Evolutionary conservation across 2,797 vertebrate species (phyloP), one percentile per base, ranked within the genome.

Genomic region (Eremophila alpestris): DNA sequence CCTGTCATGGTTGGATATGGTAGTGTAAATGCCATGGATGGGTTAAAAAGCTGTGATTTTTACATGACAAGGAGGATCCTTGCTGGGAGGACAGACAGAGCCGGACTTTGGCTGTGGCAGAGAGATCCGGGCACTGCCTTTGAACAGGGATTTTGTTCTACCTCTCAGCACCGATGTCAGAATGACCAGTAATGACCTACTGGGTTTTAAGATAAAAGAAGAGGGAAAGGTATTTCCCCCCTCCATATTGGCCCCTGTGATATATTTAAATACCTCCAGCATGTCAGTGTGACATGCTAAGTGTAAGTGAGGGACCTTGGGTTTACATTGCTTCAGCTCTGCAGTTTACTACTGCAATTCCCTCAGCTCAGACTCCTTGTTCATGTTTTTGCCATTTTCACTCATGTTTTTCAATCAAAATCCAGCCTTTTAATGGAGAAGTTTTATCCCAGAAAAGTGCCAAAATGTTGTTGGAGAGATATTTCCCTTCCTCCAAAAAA

Each of bases 381-480:
- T 87, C 90, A 79, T 5, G 38, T 30, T 84, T 97, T 93, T 84
- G 52, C 68, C 78, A 92, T 93, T 94, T 94, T 85, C 90, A 92
- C 68, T 95, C 34, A 16, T 40, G 65, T 56, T 74, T 79, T 67
- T 68, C 83, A 68, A 2, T 56, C 1, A 1, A 90, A 70, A 40
- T 15, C 49, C 34, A 64, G 51, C 6, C 20, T 79, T 95, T 76
- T 71, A 93, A 90, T 41, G 38, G 22, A 27, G 4, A 90, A 68
- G 5, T 16, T 75, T 94, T 80, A 85, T 67, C 43, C 38, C 30
- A 48, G 30, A 11, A 60, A 88, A 87, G 38, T 74, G 21, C 21
- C 20, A 54, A 51, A 62, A 62, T 71, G 23, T 9, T 54, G 7
- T 26, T 45, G 43, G 64, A 34, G 14, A 90, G 11, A 71, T 7